Percentiles rank a stretch among this genome's conserved stretches.
Conservation (phyloP, 2,888 invertebrate genomes). For the Strigamia maritima region DNA sequence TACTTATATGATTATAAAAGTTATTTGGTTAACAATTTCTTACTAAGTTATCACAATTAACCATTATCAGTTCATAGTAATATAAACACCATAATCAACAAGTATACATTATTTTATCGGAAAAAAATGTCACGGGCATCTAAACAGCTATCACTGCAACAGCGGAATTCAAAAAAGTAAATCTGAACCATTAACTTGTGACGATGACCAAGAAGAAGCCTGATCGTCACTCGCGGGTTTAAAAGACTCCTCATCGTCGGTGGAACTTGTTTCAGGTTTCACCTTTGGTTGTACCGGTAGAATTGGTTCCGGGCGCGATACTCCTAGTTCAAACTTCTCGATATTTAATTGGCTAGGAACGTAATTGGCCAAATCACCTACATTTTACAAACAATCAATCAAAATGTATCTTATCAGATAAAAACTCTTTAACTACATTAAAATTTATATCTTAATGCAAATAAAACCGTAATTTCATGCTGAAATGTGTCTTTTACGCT, state of each 20-base stretch:
- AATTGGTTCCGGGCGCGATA: not conserved
- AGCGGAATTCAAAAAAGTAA: not conserved
- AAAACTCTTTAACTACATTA: not conserved
- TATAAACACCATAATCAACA: not conserved
- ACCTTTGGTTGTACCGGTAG: not conserved
- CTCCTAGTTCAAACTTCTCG: constrained; percentile 35
- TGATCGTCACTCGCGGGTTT: constrained; percentile 10
- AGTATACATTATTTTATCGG: constrained; percentile 5
- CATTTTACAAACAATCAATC: not conserved
- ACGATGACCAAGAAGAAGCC: constrained; percentile 12
- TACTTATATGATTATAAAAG: not conserved
- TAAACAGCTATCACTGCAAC: not conserved
- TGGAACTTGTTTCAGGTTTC: not conserved
- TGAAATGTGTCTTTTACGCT: no score
- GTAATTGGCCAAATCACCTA: constrained; percentile 31
- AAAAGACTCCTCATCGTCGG: not conserved
- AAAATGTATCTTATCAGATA: not conserved
- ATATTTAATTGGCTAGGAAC: constrained; percentile 33
- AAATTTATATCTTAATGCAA: not conserved
- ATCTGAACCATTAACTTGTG: not conserved
- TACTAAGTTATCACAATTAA: not conserved
- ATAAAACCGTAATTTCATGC: no score
- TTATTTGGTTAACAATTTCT: not conserved
- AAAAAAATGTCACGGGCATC: not conserved
- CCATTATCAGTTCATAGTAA: not conserved